A percentile compares a stretch with the other conserved stretches of the same genome.
Conservation (phyloP, 2,113 vertebrate species). For the Diadophis punctatus region DNA sequence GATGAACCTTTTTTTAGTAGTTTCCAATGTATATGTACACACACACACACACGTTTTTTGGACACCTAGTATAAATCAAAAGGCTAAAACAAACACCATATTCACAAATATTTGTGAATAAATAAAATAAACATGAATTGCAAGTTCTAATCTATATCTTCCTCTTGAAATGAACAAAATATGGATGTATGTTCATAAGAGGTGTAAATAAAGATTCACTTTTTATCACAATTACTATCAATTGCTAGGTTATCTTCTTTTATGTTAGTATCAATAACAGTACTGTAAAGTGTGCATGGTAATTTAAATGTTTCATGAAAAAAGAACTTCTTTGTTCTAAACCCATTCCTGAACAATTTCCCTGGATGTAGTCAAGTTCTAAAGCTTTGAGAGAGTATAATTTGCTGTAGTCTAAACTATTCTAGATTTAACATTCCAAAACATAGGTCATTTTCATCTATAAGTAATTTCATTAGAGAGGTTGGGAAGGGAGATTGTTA, state of each 20-base stretch:
- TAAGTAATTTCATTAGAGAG: background rate
- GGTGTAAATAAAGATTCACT: background rate
- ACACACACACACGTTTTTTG: background rate
- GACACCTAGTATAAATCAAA: background rate
- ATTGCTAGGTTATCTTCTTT: background rate
- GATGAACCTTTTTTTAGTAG: background rate
- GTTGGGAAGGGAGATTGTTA: background rate
- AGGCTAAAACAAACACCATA: background rate
- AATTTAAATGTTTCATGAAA: background rate
- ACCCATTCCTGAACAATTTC: background rate
- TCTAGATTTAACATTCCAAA: background rate
- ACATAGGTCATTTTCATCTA: background rate
- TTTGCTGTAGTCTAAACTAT: background rate
- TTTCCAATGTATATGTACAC: background rate
- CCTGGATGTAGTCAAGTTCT: background rate
- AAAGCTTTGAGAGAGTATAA: background rate
- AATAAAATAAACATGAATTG: background rate
- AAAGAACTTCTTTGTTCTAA: background rate
- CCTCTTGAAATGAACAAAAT: background rate
- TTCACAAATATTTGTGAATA: background rate
- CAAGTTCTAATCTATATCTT: background rate
- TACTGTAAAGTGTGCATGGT: background rate
- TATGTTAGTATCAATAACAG: background rate
- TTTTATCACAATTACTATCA: background rate
- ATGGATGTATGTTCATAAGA: background rate